Conservation (phyloP, 2,888 invertebrate genomes). For the Mimachlamys varia region DNA sequence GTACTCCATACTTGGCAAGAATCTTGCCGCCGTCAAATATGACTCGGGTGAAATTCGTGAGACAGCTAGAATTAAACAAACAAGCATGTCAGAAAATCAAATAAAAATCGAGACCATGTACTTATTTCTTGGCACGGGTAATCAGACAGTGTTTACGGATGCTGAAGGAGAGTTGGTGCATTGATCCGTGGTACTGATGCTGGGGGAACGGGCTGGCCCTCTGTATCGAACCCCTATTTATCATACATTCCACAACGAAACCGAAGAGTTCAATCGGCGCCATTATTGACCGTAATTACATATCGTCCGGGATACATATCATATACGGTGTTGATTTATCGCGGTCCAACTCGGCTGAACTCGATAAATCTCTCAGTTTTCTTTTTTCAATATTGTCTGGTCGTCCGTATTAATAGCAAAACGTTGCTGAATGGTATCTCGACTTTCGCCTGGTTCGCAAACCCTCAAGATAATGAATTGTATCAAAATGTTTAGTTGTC, state of each 20-base stretch:
- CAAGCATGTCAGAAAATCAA: neutral
- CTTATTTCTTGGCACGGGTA: neutral
- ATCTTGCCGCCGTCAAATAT: neutral
- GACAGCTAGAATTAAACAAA: constrained; percentile 24
- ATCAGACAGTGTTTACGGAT: neutral
- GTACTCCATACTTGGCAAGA: neutral
- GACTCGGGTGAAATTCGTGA: neutral
- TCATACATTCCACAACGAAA: neutral
- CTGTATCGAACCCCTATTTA: neutral
- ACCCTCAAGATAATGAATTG: no score
- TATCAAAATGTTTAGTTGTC: no score
- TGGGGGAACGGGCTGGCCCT: neutral
- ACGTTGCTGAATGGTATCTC: neutral
- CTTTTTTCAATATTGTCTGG: neutral
- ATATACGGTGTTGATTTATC: neutral
- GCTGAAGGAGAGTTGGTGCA: neutral
- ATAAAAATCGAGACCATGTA: neutral
- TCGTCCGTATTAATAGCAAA: neutral
- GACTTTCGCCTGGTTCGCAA: neutral
- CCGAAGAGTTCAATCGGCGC: neutral
- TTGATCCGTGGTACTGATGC: neutral
- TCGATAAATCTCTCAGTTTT: neutral
- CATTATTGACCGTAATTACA: neutral
- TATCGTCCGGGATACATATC: neutral
- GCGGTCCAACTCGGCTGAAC: neutral